Base-by-base conservation (phyloP, 2,113 vertebrate genomes). In the Pavo muticus region DNA sequence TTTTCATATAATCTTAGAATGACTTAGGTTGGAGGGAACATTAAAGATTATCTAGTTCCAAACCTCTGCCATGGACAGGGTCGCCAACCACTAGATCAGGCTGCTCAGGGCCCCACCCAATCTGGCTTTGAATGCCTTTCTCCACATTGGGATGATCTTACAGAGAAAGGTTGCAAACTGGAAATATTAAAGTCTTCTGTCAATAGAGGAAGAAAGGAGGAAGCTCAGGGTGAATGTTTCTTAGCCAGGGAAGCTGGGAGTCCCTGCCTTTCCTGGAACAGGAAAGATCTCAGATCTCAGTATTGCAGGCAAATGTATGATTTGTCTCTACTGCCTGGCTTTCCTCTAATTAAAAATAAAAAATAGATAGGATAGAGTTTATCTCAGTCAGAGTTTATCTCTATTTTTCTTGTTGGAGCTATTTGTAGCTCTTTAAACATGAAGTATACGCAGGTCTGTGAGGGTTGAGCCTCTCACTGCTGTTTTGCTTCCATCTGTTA, bases 291-390 rank as follows among this genome's bases (percentile, higher is more conserved):
- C 40, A 67, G 32, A 47, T 10, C 6, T 24, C 8, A 5, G 5
- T 52, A n/a, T 68, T 84, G 57, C 35, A 52, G 35, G 24, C 30
- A 85, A 47, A 61, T 30, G 3, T 47, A n/a, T 47, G 84, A 83
- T 60, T 4, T 5, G 13, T 8, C 15, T 72, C 24, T 40, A 52
- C 27, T 45, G 8, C 3, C 39, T 70, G 35, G 6, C 14, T 88
- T 76, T 21, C 23, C 8, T 27, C 24, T 76, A 35, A 79, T 24
- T n/a, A 1, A 32, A 47, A 86, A 63, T 25, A 48, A 44, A 57
- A 40, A 16, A 14, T 56, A 56, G 54, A 32, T 2, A 13, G 6
- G 2, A 2, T 8, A 77, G 18, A 2, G 4, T 4, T 39, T 30
- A 48, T 45, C 20, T 68, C 16, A 60, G 63, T 44, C 35, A 14